phyloP scores from a whole-genome alignment of 2,113 vertebrate species.

The Candoia aspera region DNA sequence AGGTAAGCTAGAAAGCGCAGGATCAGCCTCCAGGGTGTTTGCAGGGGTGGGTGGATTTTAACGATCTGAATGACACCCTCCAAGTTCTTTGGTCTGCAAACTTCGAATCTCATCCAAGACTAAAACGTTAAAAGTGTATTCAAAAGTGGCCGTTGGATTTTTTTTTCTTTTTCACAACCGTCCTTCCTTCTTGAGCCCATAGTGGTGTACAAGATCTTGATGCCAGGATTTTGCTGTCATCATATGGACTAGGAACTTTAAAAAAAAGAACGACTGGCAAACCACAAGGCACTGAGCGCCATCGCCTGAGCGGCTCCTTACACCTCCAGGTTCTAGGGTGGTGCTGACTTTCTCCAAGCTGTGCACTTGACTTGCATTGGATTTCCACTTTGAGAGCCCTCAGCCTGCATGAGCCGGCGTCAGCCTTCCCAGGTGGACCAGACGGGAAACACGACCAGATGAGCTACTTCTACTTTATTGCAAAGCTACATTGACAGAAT shows the following conservation, averaged over 20 bases:
- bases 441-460: too few relatives aligned
- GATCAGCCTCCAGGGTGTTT: neutral
- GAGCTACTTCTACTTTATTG: too few relatives aligned
- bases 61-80: neutral
- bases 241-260: neutral
- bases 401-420: neutral
- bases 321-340: neutral
- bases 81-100: neutral
- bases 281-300: neutral
- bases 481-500: too few relatives aligned
- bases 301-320: neutral
- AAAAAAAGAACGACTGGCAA: neutral
- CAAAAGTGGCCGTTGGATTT: neutral
- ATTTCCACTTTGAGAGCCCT: neutral
- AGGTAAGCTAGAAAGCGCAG: constrained; percentile 56
- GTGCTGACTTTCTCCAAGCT: neutral
- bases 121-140: neutral
- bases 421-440: too few relatives aligned
- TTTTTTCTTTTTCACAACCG: neutral
- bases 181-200: neutral
- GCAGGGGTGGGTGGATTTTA: neutral
- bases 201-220: neutral
- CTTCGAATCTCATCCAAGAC: neutral
- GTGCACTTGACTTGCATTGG: neutral
- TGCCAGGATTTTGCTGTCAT: neutral